phyloP scores from a whole-genome alignment of 2,888 invertebrate genomes.

The Carabus problematicus region DNA sequence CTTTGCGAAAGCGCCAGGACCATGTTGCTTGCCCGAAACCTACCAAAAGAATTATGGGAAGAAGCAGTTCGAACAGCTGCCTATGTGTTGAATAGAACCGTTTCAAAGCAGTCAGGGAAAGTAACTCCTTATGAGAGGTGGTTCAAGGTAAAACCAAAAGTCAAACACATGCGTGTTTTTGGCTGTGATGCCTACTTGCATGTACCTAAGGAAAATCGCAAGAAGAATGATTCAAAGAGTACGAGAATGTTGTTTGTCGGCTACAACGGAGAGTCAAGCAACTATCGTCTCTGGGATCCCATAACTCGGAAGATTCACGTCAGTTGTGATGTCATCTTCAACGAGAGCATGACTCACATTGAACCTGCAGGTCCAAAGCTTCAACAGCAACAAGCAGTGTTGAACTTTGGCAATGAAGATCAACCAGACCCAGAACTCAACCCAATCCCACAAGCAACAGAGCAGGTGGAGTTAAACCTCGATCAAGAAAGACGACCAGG shows the following conservation, averaged over 20 bases:
- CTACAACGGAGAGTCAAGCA: background rate
- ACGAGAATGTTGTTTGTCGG: background rate
- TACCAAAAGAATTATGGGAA: slow-evolving; percentile 50
- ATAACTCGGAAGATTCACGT: too few relatives aligned
- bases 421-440: too few relatives aligned
- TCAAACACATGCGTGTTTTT: background rate
- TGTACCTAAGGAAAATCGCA: background rate
- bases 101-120: background rate
- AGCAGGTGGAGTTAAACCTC: too few relatives aligned
- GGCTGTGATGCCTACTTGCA: background rate
- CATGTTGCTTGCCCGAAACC: slow-evolving; percentile 47
- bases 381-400: too few relatives aligned
- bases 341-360: too few relatives aligned
- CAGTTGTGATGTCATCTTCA: too few relatives aligned
- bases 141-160: background rate
- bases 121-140: slow-evolving; percentile 6
- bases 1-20: slow-evolving; percentile 50
- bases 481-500: too few relatives aligned
- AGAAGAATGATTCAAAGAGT: background rate
- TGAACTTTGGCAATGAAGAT: too few relatives aligned
- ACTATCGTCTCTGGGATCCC: too few relatives aligned
- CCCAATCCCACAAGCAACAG: too few relatives aligned
- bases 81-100: slow-evolving; percentile 48
- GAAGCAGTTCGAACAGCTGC: slow-evolving; percentile 50
- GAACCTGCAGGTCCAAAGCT: too few relatives aligned